Evolutionary conservation across 2,113 vertebrate species (phyloP), one percentile per base, ranked within the genome.

Genomic region (Hemichromis elongatus): DNA sequence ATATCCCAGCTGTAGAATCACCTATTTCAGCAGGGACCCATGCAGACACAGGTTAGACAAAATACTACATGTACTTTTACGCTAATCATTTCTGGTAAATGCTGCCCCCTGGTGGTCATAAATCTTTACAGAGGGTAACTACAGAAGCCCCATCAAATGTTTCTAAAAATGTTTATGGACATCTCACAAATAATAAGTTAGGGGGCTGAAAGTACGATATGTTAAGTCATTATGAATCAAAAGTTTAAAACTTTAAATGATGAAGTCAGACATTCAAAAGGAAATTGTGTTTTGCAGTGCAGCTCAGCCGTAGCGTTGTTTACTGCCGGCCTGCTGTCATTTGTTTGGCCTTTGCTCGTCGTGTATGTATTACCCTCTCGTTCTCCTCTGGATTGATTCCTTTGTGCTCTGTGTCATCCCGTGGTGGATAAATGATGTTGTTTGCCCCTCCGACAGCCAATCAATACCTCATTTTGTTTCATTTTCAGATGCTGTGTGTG

Each of bases 391-490:
- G 90, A 93, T 82, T 88, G 91, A 87, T 92, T 89, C 77, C 88
- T 82, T 55, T 78, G 75, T 79, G 84, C 53, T 33, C 78, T 19
- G 33, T 87, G 89, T 84, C 70, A 77, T 50, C 57, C 61, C 28
- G 56, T 55, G 35, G 53, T 21, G 80, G 84, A 88, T 90, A 56
- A 89, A 82, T 90, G 84, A 94, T 89, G 88, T 57, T 92, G 90
- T 92, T 90, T 79, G 85, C 53, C 84, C 66, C 21, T 45, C 40
- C 21, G 90, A 91, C 90, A 89, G 86, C 28, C 80, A 85, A 81
- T 93, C 91, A 88, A 90, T 94, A 89, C 52, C 52, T 93, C 55
- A 85, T 93, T 91, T 80, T 77, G 82, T 85, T 85, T 80, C 81
- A 84, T 85, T 84, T 88, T 88, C 78, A 68, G 54, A 24, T 24